Evolutionary conservation across 2,888 invertebrate genomes (phyloP).

Genomic region (Cabera pusaria): DNA sequence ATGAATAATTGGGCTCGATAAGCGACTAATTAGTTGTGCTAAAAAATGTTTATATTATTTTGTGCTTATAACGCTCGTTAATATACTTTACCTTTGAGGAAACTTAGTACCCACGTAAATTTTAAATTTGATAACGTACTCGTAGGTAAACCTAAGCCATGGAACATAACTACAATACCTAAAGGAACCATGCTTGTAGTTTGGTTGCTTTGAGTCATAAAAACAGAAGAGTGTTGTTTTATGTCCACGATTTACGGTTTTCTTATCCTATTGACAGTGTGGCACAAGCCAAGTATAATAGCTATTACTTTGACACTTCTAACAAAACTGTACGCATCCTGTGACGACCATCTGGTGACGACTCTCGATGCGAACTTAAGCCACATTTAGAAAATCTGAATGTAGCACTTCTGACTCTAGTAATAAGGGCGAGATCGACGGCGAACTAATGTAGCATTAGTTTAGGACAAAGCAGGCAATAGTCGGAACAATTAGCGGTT

Average conservation of each 20-base stretch:
- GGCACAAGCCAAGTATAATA: constrained; percentile 47
- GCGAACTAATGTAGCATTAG: constrained; percentile 28
- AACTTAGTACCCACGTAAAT: too few species aligned
- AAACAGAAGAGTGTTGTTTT: too few species aligned
- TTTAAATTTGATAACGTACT: too few species aligned
- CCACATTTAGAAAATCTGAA: constrained; percentile 9
- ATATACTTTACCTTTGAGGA: too few species aligned
- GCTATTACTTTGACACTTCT: constrained; percentile 54
- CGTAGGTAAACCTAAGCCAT: too few species aligned
- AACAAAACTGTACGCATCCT: constrained; percentile 52
- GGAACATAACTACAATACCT: too few species aligned
- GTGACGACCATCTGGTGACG: constrained; percentile 59
- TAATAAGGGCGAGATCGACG: constrained; percentile 14
- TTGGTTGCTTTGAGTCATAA: too few species aligned
- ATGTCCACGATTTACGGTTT: constrained; percentile 43
- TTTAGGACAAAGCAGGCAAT: constrained; percentile 46
- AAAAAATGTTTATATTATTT: too few species aligned
- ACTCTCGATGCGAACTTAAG: constrained; percentile 21
- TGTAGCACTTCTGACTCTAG: constrained; percentile 5
- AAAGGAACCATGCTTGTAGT: too few species aligned
- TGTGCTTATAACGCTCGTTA: too few species aligned
- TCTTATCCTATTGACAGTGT: constrained; percentile 38
- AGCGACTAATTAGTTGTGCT: too few species aligned
- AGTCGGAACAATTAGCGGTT: constrained; percentile 54
- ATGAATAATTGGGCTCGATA: too few species aligned